Evolutionary conservation across 2,797 vertebrate genomes (phyloP).

Genomic region (Amblyopsis hoosieri): DNA sequence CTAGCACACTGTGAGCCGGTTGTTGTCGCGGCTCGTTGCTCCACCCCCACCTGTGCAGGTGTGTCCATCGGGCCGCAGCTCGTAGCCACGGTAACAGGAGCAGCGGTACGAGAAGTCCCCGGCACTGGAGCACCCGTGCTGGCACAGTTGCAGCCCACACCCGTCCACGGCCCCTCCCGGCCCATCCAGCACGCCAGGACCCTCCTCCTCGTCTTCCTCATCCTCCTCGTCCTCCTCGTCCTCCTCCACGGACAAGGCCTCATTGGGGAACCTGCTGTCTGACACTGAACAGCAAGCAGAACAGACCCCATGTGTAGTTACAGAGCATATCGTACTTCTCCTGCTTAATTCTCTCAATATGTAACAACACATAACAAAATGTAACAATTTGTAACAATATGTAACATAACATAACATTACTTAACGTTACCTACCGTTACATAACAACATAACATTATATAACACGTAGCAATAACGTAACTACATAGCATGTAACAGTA

Average conservation of each 20-base stretch:
- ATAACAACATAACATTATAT: too few relatives aligned
- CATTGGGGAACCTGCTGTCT: constrained; percentile 76
- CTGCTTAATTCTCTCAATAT: too few relatives aligned
- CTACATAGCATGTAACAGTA: too few relatives aligned
- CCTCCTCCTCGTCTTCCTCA: constrained; percentile 78
- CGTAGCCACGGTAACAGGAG: constrained; percentile 83
- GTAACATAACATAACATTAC: too few relatives aligned
- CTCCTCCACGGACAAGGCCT: constrained; percentile 81
- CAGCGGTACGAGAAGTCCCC: constrained; percentile 84
- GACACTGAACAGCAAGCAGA: constrained; percentile 68
- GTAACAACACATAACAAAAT: too few relatives aligned
- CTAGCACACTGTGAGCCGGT: too few relatives aligned
- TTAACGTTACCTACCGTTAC: too few relatives aligned
- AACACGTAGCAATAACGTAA: too few relatives aligned
- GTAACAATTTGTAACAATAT: too few relatives aligned
- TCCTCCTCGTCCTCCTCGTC: constrained; percentile 81
- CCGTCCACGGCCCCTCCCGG: constrained; percentile 83
- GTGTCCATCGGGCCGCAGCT: constrained; percentile 82
- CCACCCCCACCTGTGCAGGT: constrained; percentile 82
- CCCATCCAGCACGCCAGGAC: constrained; percentile 56
- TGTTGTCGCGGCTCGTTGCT: too few relatives aligned
- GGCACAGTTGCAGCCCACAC: constrained; percentile 84
- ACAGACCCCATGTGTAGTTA: too few relatives aligned
- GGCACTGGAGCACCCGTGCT: constrained; percentile 81
- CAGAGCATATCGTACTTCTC: too few relatives aligned